Percentiles rank a stretch among this genome's conserved stretches.
Conservation (phyloP, 2,888 invertebrate genomes). For the Machimus atricapillus region DNA sequence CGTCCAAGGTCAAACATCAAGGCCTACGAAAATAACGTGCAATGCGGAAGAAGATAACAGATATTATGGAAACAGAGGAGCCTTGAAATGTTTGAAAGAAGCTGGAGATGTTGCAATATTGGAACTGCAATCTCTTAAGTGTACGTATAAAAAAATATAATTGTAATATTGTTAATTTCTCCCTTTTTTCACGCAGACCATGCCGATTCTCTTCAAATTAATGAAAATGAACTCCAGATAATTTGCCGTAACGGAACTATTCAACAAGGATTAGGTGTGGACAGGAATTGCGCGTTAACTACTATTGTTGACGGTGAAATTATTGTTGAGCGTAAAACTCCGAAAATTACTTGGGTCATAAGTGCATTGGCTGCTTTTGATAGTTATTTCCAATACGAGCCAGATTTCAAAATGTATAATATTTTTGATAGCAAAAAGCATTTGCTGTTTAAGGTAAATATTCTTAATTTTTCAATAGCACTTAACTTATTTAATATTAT, state of each 20-base stretch:
- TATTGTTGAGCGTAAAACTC: conserved; percentile 61
- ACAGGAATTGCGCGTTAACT: conserved; percentile 66
- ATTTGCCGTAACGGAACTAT: conserved; percentile 70
- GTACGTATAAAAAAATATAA: conserved; percentile 53
- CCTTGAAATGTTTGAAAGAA: conserved; percentile 66
- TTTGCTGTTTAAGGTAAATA: conserved; percentile 67
- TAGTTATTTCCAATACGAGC: conserved; percentile 51
- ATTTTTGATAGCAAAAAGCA: conserved; percentile 65
- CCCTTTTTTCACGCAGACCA: conserved; percentile 54
- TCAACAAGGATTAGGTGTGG: conserved; percentile 65
- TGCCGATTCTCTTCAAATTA: conserved; percentile 56
- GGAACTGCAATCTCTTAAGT: conserved; percentile 63
- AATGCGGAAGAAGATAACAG: conserved; percentile 65
- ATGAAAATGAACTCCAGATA: conserved; percentile 63
- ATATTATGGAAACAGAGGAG: conserved; percentile 70
- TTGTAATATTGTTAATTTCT: not conserved
- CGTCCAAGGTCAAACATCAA: not conserved
- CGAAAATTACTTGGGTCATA: conserved; percentile 52
- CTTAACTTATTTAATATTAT: not conserved
- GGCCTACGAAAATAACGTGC: conserved; percentile 58
- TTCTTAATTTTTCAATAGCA: not conserved
- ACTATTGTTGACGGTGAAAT: conserved; percentile 70
- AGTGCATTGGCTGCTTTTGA: conserved; percentile 49
- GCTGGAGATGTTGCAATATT: conserved; percentile 69
- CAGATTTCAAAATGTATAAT: conserved; percentile 67